Evolutionary conservation across 2,797 vertebrate genomes (phyloP).

Genomic region (Selene dorsalis): DNA sequence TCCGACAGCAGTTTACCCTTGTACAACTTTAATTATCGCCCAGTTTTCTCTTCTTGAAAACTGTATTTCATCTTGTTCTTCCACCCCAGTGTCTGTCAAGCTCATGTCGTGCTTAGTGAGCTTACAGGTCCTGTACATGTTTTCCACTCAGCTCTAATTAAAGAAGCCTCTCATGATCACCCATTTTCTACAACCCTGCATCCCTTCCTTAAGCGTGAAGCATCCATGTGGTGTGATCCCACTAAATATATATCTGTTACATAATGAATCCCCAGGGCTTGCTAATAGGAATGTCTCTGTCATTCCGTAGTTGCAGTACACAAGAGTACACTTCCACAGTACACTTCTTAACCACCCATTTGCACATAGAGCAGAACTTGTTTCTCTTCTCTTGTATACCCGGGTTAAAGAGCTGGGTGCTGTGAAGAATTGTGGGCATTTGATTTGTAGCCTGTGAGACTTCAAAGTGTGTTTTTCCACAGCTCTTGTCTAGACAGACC

Average conservation of each 20-base stretch:
- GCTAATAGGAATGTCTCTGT: conserved; percentile 56
- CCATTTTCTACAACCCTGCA: conserved; percentile 39
- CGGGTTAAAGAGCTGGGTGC: conserved; percentile 13
- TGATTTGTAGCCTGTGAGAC: conserved; percentile 23
- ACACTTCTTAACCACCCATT: conserved; percentile 29
- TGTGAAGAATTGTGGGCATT: conserved; percentile 28
- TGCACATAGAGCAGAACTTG: conserved; percentile 4
- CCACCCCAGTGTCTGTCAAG: conserved; percentile 6
- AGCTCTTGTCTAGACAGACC: conserved; percentile 40
- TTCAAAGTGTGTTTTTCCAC: conserved; percentile 39
- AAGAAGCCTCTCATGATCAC: conserved; percentile 59
- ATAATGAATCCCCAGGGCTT: conserved; percentile 54
- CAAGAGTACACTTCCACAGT: no score
- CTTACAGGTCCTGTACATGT: conserved; percentile 46
- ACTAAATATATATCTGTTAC: conserved; percentile 68
- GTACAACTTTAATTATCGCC: conserved; percentile 64
- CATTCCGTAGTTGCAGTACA: conserved; percentile 44
- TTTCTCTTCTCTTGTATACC: conserved; percentile 4
- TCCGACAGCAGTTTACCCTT: conserved; percentile 46
- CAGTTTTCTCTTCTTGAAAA: conserved; percentile 17
- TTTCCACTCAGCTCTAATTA: conserved; percentile 75
- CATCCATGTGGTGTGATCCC: conserved; percentile 57
- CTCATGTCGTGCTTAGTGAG: conserved; percentile 46
- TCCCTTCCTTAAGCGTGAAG: conserved; percentile 46
- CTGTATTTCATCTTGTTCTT: conserved; percentile 41